Conservation (phyloP, 2,113 vertebrate genomes). For the Carlito syrichta region DNA sequence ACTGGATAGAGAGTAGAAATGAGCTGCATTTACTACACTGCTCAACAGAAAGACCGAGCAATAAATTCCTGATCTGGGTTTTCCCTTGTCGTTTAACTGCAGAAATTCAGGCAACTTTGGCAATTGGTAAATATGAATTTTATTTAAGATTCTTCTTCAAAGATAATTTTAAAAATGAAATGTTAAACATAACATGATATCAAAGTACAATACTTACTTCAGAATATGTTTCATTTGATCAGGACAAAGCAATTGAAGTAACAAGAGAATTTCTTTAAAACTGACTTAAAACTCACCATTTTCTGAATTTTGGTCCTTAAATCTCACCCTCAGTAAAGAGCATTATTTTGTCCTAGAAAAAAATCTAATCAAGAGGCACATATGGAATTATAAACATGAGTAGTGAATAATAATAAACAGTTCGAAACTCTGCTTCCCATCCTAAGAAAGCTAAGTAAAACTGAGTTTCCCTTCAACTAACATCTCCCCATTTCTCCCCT, state of each 20-base stretch:
- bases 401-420: not conserved
- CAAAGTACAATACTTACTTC: not conserved
- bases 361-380: not conserved
- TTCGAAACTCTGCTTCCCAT: not conserved
- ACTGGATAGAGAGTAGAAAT: not conserved
- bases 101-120: not conserved
- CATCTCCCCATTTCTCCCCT: not conserved
- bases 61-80: not conserved
- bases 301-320: not conserved
- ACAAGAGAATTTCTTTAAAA: not conserved
- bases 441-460: not conserved
- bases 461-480: not conserved
- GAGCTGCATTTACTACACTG: not conserved
- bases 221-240: not conserved
- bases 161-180: not conserved
- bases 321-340: not conserved
- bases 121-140: not conserved
- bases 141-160: not conserved
- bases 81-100: not conserved
- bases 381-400: not conserved
- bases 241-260: not conserved
- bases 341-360: not conserved
- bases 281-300: not conserved
- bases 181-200: not conserved
- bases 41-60: not conserved